Evolutionary conservation across 2,113 vertebrate genomes (phyloP), one percentile per base, ranked within the genome.

Genomic region (Oncorhynchus mykiss): DNA sequence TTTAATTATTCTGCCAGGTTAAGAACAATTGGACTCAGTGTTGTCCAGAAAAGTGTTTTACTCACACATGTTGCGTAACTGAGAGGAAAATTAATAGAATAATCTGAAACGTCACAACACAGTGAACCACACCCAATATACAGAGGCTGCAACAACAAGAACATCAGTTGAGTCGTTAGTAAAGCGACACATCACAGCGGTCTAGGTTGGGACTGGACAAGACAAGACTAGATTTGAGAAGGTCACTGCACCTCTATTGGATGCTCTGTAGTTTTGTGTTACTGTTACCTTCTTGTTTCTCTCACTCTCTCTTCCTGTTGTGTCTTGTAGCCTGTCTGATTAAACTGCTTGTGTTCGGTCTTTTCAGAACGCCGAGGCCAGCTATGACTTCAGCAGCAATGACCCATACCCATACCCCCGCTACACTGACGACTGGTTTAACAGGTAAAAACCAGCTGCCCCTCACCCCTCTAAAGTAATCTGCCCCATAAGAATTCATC

Each of bases 391-490:
- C 93, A 99, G 98, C 92, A 99, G 98, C 89, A 99, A 99, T 0
- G 98, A 99, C 86, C 98, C 97, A 2, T 99, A 91, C 76, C 98
- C 98, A 0, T 99, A 98, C 72, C 98, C 98, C 2, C 96, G 98
- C 75, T 99, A 99, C 74, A 99, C 97, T 69, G 97, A 98, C 4
- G 98, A 99, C 94, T 99, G 98, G 98, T 99, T 99, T 90, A 99
- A 99, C 96, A 99, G 98, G 98, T 99, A 95, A 92, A 27, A 83
- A 67, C 73, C 16, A 54, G 81, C 54, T 77, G 11, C 64, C 29
- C 9, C 4, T 8, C 14, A 6, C 77, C 59, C 5, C 62, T 66
- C 27, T 25, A 12, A 11, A 18, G 14, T 27, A 1, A 24, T 49
- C 70, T 75, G 73, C 54, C 18, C 18, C 54, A 20, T 45, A 20